These are phyloP conservation scores for Eudemis profundana DNA, from an alignment of 2,888 invertebrate species.

Conservation along the genomic window DNA sequence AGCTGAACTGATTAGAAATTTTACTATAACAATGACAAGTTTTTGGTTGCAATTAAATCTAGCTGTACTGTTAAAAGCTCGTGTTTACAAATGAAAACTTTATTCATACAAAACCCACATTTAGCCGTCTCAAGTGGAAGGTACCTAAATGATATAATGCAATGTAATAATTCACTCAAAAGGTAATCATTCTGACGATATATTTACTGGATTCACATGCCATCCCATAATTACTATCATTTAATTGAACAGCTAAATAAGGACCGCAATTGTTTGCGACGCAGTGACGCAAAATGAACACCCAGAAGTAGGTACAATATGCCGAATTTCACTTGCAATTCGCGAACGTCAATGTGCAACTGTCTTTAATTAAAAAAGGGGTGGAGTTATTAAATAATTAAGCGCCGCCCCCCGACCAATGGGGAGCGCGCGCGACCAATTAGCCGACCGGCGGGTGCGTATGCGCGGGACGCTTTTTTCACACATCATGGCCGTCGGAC, in stretches of 20 bases:
- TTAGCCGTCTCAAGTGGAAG: too few species aligned
- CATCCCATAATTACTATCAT: background rate
- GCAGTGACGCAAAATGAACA: background rate
- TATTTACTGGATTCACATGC: too few species aligned
- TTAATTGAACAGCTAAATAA: conserved; percentile 1
- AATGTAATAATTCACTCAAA: too few species aligned
- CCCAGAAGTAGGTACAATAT: conserved; percentile 14
- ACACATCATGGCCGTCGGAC: conserved; percentile 60
- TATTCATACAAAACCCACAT: too few species aligned
- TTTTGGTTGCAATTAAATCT: too few species aligned
- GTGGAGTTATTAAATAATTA: conserved; percentile 83
- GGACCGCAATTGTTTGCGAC: background rate
- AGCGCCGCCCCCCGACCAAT: conserved; percentile 76
- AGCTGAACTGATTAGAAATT: too few species aligned
- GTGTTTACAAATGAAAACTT: too few species aligned
- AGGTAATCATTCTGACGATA: background rate
- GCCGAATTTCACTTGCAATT: conserved; percentile 15
- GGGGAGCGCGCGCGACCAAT: conserved; percentile 71
- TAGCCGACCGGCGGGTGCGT: conserved; percentile 66
- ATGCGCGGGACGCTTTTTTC: conserved; percentile 67
- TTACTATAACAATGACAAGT: too few species aligned
- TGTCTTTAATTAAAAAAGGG: conserved; percentile 75
- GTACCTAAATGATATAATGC: too few species aligned
- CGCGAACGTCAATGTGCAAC: conserved; percentile 48
- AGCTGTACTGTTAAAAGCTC: too few species aligned